phyloP scores from a whole-genome alignment of 2,113 vertebrate species.

The Micromys minutus region DNA sequence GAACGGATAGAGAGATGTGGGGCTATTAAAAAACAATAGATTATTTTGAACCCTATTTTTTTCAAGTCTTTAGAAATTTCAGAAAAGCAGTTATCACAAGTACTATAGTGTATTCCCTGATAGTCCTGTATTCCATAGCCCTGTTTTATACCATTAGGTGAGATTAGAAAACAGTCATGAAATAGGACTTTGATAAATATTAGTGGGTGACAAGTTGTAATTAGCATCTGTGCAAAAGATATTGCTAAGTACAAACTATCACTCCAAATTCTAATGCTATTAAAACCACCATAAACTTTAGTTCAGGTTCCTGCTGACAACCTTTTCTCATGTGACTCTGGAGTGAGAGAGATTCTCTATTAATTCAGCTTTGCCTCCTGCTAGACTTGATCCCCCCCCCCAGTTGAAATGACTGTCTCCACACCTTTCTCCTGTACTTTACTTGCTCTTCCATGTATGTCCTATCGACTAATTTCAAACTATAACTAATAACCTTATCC shows the following conservation, averaged over 20 bases:
- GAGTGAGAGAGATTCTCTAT: not conserved
- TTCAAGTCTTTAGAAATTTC: not conserved
- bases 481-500: not conserved
- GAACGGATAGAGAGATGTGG: not conserved
- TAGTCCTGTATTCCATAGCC: slow-evolving; percentile 36
- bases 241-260: not conserved
- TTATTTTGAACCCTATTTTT: slow-evolving; percentile 2
- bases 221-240: not conserved
- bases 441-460: not conserved
- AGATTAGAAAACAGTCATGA: not conserved
- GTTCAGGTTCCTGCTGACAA: not conserved
- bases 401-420: not conserved
- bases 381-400: not conserved
- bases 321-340: not conserved
- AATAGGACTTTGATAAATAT: not conserved
- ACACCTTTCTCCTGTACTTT: not conserved
- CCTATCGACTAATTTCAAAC: not conserved
- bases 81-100: not conserved
- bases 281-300: slow-evolving; percentile 1
- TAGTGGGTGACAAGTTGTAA: not conserved
- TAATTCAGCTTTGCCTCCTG: not conserved
- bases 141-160: not conserved
- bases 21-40: no score
- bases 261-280: not conserved
- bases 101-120: not conserved